These are phyloP conservation scores for Leptinotarsa texana DNA, from an alignment of 1,140 invertebrate species.

Conservation along the genomic window DNA sequence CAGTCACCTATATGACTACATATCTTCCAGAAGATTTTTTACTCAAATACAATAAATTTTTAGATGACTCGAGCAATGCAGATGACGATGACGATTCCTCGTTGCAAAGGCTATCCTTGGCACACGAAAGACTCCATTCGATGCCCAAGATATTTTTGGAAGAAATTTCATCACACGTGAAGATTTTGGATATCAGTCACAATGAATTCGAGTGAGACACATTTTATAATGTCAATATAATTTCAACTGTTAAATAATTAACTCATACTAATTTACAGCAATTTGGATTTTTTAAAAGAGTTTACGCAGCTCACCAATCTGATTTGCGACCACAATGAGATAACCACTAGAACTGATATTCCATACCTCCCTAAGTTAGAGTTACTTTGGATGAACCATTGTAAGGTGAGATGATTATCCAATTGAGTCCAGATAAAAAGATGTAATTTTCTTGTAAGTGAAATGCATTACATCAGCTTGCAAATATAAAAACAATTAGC, in stretches of 20 bases:
- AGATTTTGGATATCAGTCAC: constrained; percentile 71
- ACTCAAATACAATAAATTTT: too few relatives aligned
- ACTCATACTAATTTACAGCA: constrained; percentile 59
- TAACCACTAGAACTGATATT: constrained; percentile 67
- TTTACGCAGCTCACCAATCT: constrained; percentile 72
- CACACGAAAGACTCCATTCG: constrained; percentile 62
- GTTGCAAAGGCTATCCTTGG: constrained; percentile 59
- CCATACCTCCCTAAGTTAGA: constrained; percentile 70
- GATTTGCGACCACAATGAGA: constrained; percentile 75
- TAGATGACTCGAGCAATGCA: neutral
- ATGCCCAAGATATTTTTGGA: constrained; percentile 63
- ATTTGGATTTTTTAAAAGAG: constrained; percentile 68
- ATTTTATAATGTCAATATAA: neutral
- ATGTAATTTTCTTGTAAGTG: too few relatives aligned
- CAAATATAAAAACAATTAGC: too few relatives aligned
- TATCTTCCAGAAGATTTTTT: too few relatives aligned
- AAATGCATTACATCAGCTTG: too few relatives aligned
- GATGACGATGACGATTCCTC: constrained; percentile 55
- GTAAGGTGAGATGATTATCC: constrained; percentile 55
- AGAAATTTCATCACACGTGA: constrained; percentile 59
- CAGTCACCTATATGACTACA: too few relatives aligned
- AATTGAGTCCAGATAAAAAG: too few relatives aligned
- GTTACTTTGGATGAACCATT: constrained; percentile 79
- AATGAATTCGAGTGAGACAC: constrained; percentile 68
- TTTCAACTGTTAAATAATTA: neutral